Percentiles rank a stretch among this genome's conserved stretches.
phyloP scores from a whole-genome alignment of 1,140 invertebrate species.

The Pararge aegeria region DNA sequence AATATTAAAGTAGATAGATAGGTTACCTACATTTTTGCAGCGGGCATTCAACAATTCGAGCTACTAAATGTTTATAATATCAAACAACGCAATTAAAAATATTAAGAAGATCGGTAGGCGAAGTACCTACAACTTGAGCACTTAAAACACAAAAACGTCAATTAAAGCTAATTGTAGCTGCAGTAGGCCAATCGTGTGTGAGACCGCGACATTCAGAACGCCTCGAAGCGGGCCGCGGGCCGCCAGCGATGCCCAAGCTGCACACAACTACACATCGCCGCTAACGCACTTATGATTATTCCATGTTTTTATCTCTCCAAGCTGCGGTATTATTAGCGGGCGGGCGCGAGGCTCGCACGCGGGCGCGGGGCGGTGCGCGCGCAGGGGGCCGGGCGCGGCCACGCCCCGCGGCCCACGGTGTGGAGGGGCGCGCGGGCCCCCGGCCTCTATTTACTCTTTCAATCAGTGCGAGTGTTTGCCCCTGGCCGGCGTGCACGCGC shows the following conservation, averaged over 20 bases:
- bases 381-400: slow-evolving; percentile 32
- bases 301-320: slow-evolving; percentile 73
- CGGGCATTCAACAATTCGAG: neutral
- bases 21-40: no score
- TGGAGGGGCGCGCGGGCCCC: slow-evolving; percentile 71
- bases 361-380: slow-evolving; percentile 30
- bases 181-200: slow-evolving; percentile 15
- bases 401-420: slow-evolving; percentile 55
- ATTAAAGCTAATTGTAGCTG: slow-evolving; percentile 14
- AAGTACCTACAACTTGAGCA: slow-evolving; percentile 9
- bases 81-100: neutral
- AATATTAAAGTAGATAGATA: no score
- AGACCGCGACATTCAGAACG: slow-evolving; percentile 20
- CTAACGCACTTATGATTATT: slow-evolving; percentile 77
- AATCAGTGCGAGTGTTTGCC: slow-evolving; percentile 78
- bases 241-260: slow-evolving; percentile 42
- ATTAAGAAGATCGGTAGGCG: no score
- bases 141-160: slow-evolving; percentile 21
- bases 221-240: slow-evolving; percentile 9
- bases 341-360: slow-evolving; percentile 28
- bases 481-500: slow-evolving; percentile 77
- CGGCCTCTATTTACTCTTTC: slow-evolving; percentile 77
- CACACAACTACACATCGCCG: slow-evolving; percentile 68
- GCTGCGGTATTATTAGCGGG: slow-evolving; percentile 71
- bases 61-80: neutral